Evolutionary conservation across 2,888 invertebrate genomes (phyloP).

Genomic region (Malachius bipustulatus): DNA sequence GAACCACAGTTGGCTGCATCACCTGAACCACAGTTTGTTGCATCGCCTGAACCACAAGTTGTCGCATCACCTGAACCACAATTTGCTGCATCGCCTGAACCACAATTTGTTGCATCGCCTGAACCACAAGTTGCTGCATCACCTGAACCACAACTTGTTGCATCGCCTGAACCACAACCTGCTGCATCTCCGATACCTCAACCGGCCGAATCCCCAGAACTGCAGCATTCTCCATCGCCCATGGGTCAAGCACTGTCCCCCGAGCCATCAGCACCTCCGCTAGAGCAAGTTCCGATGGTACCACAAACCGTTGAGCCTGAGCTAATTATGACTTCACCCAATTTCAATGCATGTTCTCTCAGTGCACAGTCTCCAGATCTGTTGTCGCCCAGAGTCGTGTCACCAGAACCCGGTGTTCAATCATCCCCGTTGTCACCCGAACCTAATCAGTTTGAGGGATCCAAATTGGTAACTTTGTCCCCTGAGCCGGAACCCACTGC

Average conservation of each 20-base stretch:
- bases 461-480: constrained; percentile 5
- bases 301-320: constrained; percentile 1
- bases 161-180: constrained; percentile 8
- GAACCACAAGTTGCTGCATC: constrained; percentile 11
- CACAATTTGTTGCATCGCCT: constrained; percentile 8
- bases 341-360: no score
- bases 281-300: constrained; percentile 3
- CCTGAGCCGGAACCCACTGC: constrained; percentile 11
- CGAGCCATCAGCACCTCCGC: constrained; percentile 10
- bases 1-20: constrained; percentile 6
- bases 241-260: constrained; percentile 6
- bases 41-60: constrained; percentile 10
- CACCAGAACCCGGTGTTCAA: constrained; percentile 6
- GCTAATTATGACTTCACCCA: constrained; percentile 5
- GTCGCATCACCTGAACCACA: background rate
- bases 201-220: constrained; percentile 6
- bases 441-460: background rate
- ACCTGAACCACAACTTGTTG: constrained; percentile 11
- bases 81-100: constrained; percentile 9
- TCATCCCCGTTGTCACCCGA: constrained; percentile 3
- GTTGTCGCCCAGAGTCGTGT: background rate
- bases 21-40: constrained; percentile 6
- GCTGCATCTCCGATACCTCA: constrained; percentile 10
- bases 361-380: no score
- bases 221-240: constrained; percentile 5